Conservation (phyloP, 2,888 invertebrate species). For the Archips crataeganus region DNA sequence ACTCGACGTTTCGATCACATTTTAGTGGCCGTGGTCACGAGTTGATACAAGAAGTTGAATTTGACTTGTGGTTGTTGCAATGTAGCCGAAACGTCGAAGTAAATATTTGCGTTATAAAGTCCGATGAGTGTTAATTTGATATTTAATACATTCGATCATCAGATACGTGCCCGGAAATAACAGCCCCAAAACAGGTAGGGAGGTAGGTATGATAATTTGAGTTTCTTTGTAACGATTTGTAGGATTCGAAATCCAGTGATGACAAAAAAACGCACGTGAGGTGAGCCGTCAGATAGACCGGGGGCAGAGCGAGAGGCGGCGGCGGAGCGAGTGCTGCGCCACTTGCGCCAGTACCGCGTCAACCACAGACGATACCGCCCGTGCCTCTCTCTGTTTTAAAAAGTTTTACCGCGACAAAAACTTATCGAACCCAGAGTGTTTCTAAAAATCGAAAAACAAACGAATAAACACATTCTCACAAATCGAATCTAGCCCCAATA, state of each 20-base stretch:
- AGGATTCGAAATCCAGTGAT: slow-evolving; percentile 60
- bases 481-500: slow-evolving; percentile 64
- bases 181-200: slow-evolving; percentile 31
- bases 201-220: background rate
- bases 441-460: slow-evolving; percentile 59
- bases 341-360: slow-evolving; percentile 67
- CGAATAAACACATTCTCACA: slow-evolving; percentile 57
- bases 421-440: slow-evolving; percentile 65
- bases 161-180: slow-evolving; percentile 7
- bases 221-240: slow-evolving; percentile 42
- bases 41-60: too few relatives aligned
- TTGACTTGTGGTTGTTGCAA: too few relatives aligned
- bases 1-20: too few relatives aligned
- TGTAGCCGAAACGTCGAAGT: too few relatives aligned
- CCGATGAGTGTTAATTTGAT: too few relatives aligned
- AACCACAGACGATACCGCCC: slow-evolving; percentile 63
- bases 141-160: too few relatives aligned
- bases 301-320: slow-evolving; percentile 70
- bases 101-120: too few relatives aligned
- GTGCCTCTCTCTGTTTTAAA: slow-evolving; percentile 51
- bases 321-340: background rate
- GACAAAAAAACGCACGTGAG: slow-evolving; percentile 62
- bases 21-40: too few relatives aligned
- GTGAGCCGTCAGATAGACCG: slow-evolving; percentile 57
- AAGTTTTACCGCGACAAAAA: slow-evolving; percentile 60